These are phyloP conservation scores for Mustela erminea DNA, from an alignment of 2,797 vertebrate species.

Conservation along the genomic window DNA sequence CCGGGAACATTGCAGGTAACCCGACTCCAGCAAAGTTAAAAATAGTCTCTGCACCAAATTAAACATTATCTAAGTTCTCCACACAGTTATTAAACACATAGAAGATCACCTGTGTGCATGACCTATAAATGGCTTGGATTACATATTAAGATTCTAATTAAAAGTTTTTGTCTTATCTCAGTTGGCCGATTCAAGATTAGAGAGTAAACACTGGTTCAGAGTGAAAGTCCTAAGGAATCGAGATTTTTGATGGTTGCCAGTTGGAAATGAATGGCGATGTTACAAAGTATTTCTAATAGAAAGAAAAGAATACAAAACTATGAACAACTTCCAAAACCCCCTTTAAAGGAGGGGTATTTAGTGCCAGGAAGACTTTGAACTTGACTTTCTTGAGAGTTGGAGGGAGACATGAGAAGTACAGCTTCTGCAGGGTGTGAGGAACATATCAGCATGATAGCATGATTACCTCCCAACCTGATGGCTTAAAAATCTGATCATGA, in stretches of 20 bases:
- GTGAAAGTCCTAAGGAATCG: not conserved
- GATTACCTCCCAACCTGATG: not conserved
- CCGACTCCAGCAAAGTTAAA: slow-evolving; percentile 72
- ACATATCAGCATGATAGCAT: not conserved
- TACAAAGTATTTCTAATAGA: not conserved
- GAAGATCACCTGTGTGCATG: slow-evolving; percentile 69
- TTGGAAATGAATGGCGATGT: slow-evolving; percentile 10
- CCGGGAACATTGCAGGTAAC: slow-evolving; percentile 76
- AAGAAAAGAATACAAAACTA: not conserved
- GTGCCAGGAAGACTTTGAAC: not conserved
- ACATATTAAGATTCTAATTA: slow-evolving; percentile 82
- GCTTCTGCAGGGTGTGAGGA: not conserved
- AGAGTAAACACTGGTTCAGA: slow-evolving; percentile 57
- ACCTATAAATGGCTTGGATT: slow-evolving; percentile 76
- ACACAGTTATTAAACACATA: slow-evolving; percentile 66
- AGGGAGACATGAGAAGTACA: not conserved
- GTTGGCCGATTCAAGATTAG: slow-evolving; percentile 66
- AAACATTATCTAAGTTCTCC: slow-evolving; percentile 75
- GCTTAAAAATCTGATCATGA: not conserved
- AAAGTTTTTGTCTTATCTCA: slow-evolving; percentile 71
- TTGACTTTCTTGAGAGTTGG: not conserved
- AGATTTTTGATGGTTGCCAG: not conserved
- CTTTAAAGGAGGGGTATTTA: not conserved
- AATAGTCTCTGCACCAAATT: slow-evolving; percentile 68
- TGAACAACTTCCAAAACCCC: not conserved